Evolutionary conservation across 2,113 vertebrate species (phyloP), one percentile per base, ranked within the genome.

Genomic region (Ammodytes marinus): DNA sequence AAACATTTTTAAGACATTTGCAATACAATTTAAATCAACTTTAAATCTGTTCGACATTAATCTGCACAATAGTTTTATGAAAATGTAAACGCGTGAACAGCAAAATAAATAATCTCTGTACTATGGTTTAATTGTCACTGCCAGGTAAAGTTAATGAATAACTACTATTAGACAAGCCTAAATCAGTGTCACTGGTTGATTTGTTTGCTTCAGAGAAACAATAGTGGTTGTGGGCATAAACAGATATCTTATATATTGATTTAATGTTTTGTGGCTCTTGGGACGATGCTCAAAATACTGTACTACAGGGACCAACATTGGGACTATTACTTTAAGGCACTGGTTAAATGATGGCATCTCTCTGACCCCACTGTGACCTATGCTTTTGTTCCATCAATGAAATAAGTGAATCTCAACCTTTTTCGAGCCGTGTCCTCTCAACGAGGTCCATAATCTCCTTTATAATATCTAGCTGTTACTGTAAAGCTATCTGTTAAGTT

Each of bases 231-330:
- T 58, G 66, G 35, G 81, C 77, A 82, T 77, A 69, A 74, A 68
- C 61, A 83, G 54, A 82, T 82, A 76, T 89, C 54, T 74, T 52
- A 80, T 84, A 8, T 82, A 70, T 85, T 85, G 79, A 89, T 86
- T 83, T 65, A 71, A 77, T 72, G 64, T 39, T 82, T 15, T 77
- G 65, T 72, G 37, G 64, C 60, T 87, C 60, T 37, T 5, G 68
- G 72, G 84, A 76, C 2, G 50, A 74, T 40, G 65, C 65, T 85
- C 66, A 69, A 85, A 83, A 85, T 67, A 83, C 68, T 74, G 71
- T 83, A 66, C 82, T 57, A 76, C 49, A 45, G 79, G 80, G 79
- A 84, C 47, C 67, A 59, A n/a, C 55, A 42, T 14, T 59, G 65
- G 40, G 65, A 76, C 40, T 75, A 47, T 69, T 61, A 61, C 8